phyloP scores from a whole-genome alignment of 1,140 invertebrate species.

The Scaptomyza hsui region DNA sequence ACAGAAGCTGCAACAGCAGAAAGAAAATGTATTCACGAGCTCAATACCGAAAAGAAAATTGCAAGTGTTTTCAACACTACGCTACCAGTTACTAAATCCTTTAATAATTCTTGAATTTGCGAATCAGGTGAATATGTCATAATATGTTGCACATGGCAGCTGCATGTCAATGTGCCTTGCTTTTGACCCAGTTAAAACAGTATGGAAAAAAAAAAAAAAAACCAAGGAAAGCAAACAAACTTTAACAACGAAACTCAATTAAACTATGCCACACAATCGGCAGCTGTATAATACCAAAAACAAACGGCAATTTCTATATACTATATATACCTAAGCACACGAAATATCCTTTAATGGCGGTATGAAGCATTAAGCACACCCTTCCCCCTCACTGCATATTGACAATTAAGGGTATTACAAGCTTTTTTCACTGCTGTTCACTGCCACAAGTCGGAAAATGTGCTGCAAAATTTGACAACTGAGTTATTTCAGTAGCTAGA shows the following conservation, averaged over 20 bases:
- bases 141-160: too few species aligned
- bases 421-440: neutral
- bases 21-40: neutral
- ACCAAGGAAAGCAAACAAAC: slow-evolving; percentile 7
- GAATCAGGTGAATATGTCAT: too few species aligned
- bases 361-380: slow-evolving; percentile 39
- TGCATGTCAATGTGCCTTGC: too few species aligned
- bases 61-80: too few species aligned
- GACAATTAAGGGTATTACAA: slow-evolving; percentile 53
- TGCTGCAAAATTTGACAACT: slow-evolving; percentile 11
- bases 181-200: neutral
- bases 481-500: neutral
- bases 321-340: slow-evolving; percentile 6
- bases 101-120: too few species aligned
- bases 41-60: too few species aligned
- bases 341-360: slow-evolving; percentile 51
- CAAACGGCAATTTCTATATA: neutral
- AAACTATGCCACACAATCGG: slow-evolving; percentile 33
- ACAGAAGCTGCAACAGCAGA: neutral
- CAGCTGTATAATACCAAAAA: slow-evolving; percentile 22
- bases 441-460: slow-evolving; percentile 13
- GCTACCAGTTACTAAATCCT: too few species aligned
- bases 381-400: slow-evolving; percentile 18
- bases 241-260: slow-evolving; percentile 51
- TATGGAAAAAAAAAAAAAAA: neutral